Evolutionary conservation across 2,888 invertebrate species (phyloP), one percentile per base, ranked within the genome.

Genomic region (Nymphalis c-album): DNA sequence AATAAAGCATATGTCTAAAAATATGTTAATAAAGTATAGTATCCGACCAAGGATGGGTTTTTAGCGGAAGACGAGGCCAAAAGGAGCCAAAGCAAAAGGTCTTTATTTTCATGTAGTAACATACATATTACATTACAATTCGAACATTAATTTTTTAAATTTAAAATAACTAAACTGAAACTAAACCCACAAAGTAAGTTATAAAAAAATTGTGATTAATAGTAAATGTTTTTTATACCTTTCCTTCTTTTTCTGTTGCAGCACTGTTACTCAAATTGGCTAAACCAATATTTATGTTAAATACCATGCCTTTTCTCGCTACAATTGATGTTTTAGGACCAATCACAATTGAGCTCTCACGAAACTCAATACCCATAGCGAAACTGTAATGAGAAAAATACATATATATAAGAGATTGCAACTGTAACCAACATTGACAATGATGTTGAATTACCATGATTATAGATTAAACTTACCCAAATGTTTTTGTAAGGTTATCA

Each of bases 351-450:
- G 98, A 97, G 76, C 97, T 97, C 86, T 99, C 99, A 66, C 99
- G 95, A 85, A 99, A 99, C 85, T 99, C 99, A 77, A 99, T 97
- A 8, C 99, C 99, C 95, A 97, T 99, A 0, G 95, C 98, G 91
- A 99, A 99, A 7, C 95, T 95, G 79, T 50, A 86, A 82, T 63
- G 13, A 40, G 4, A 40, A 40, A 40, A 40, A 2, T 13, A 17
- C 22, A 35, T 35, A 7, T 53, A 53, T 16, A 5, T 51, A 22
- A 22, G 13, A 10, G 22, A 22, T 26, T 0, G 13, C 5, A 13
- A 51, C 13, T 13, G 2, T 7, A 51, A 5, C 20, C 20, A 20
- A 51, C 22, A 13, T 13, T 16, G 0, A 45, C 13, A 59, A 45
- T 48, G 48, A n/a, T 18, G 26, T 1, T 50, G 2, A 35, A 58